Evolutionary conservation across 2,113 vertebrate species (phyloP), one percentile per base, ranked within the genome.

Genomic region (Triplophysa siluroides): DNA sequence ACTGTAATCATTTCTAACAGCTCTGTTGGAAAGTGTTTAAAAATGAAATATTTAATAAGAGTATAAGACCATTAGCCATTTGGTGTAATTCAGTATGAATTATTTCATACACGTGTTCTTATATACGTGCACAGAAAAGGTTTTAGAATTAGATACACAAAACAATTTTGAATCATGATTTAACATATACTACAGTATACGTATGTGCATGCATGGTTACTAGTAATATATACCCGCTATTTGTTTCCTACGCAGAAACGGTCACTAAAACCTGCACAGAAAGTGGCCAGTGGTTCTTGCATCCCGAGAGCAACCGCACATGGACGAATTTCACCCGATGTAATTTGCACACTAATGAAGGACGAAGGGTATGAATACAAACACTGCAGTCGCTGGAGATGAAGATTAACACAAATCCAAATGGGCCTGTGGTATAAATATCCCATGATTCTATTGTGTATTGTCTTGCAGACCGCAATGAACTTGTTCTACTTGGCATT

Each of bases 301-400:
- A 99, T 79, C 98, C 97, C 1, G 91, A 90, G 61, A 99, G 97
- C 90, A 98, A 98, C 88, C 91, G 95, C 69, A 98, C 95, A 0
- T 99, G 98, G 98, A 97, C 96, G 56, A 98, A 99, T 87, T 99
- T 94, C 83, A 98, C 96, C 3, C 93, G 88, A 78, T 99, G 98
- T 85, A 98, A 92, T 9, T 81, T 91, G 72, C 92, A 92, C 83
- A 95, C 94, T 0, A 92, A 82, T 0, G 93, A 95, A 84, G 95
- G 94, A 89, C 88, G 95, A 85, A 92, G 96, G 94, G 98, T 99
- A 89, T 7, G 87, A 82, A 8, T 33, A 14, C 0, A n/a, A 61
- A 47, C 45, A 65, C 5, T 16, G 52, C 16, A 63, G 56, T n/a
- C n/a, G 19, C 29, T 62, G n/a, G 73, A 24, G 50, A 74, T 76